These are phyloP conservation scores for Benthosema pterotum DNA, from an alignment of 2,797 vertebrate genomes.

Conservation along the genomic window DNA sequence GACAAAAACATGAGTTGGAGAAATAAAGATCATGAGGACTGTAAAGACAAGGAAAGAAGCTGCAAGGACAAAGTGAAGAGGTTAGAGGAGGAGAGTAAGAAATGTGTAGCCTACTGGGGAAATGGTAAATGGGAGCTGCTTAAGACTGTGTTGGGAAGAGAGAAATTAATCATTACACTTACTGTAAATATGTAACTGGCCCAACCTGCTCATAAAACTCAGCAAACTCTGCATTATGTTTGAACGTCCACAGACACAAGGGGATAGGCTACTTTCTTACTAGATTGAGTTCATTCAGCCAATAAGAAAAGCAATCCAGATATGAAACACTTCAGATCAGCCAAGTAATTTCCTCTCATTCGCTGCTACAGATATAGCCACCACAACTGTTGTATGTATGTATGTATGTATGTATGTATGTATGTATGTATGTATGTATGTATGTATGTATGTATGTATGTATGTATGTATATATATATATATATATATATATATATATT, in stretches of 20 bases:
- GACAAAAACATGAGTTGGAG: background rate
- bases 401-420: no score
- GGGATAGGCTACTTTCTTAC: slow-evolving; percentile 26
- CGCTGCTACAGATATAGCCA: background rate
- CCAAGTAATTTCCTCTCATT: slow-evolving; percentile 1
- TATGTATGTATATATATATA: no score
- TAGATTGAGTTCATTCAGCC: slow-evolving; percentile 27
- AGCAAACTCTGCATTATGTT: slow-evolving; percentile 57
- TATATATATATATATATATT: no score
- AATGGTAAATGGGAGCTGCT: slow-evolving; percentile 54
- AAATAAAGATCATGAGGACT: slow-evolving; percentile 1
- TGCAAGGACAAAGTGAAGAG: slow-evolving; percentile 11
- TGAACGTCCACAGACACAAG: slow-evolving; percentile 35
- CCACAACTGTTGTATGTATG: background rate
- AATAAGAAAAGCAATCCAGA: slow-evolving; percentile 13
- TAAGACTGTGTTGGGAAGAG: slow-evolving; percentile 61
- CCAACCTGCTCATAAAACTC: slow-evolving; percentile 65
- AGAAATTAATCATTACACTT: slow-evolving; percentile 80
- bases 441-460: no score
- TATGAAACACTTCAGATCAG: background rate
- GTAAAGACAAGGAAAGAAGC: slow-evolving; percentile 7
- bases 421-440: no score
- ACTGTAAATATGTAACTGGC: slow-evolving; percentile 81
- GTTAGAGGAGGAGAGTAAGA: slow-evolving; percentile 20
- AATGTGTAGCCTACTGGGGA: slow-evolving; percentile 35